Evolutionary conservation across 2,888 invertebrate species (phyloP).

Genomic region (Podabrus alpinus): DNA sequence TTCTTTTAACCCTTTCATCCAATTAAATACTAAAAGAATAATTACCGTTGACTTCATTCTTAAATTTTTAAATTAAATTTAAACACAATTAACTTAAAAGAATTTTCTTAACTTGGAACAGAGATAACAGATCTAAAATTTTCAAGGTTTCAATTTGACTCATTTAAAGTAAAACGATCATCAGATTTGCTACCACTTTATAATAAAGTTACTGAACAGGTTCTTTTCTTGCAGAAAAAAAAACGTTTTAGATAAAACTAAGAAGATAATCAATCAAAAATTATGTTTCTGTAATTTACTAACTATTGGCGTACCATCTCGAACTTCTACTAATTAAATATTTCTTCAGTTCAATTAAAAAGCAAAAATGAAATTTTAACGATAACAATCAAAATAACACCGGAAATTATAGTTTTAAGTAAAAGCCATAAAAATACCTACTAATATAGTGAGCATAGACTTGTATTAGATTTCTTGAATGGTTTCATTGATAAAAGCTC

Average conservation of each 20-base stretch:
- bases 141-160: neutral
- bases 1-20: slow-evolving; percentile 31
- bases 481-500: slow-evolving; percentile 1
- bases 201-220: neutral
- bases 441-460: neutral
- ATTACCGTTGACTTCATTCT: slow-evolving; percentile 29
- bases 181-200: neutral
- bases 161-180: neutral
- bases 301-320: neutral
- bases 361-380: neutral
- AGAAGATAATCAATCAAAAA: neutral
- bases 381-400: slow-evolving; percentile 3
- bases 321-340: neutral
- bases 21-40: slow-evolving; percentile 33
- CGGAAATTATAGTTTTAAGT: slow-evolving; percentile 4
- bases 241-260: neutral
- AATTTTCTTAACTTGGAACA: slow-evolving; percentile 8
- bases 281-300: neutral
- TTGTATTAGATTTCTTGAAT: neutral
- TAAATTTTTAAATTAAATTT: slow-evolving; percentile 26
- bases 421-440: slow-evolving; percentile 2
- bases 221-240: neutral
- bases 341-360: neutral
- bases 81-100: slow-evolving; percentile 19
- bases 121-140: slow-evolving; percentile 5